Evolutionary conservation across 2,888 invertebrate species (phyloP), one percentile per base, ranked within the genome.

Genomic region (Agrotis segetum): DNA sequence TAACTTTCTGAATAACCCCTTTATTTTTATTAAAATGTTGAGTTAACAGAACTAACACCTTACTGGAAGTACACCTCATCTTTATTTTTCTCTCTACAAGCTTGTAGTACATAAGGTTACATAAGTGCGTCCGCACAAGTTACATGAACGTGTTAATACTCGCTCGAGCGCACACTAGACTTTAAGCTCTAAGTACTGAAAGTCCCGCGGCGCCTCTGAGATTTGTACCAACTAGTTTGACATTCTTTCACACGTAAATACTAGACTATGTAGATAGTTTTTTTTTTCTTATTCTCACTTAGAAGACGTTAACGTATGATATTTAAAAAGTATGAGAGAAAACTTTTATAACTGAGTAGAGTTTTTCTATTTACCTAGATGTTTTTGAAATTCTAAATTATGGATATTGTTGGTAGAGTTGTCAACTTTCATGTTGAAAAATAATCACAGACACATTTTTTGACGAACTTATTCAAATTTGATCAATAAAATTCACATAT

Each of bases 151-250:
- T 80, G 77, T 72, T 74, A 71, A 70, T 65, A 72, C 56, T 77
- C 70, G 74, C 72, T 77, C 63, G 77, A 61, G 44, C 52, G 83
- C 64, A 77, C 83, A 83, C 74, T 70, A 68, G 53, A 74, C 74
- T 80, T 83, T 64, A 60, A 74, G 72, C 50, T 67, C 67, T 85
- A 71, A 85, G 74, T 74, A 85, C 74, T 69, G 56, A 80, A 83
- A 83, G 85, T 80, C 77, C 67, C 64, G 59, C 67, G 83, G 83
- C 81, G 83, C 85, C 85, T 72, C 68, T 52, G n/a, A 61, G 59
- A 77, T 74, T 74, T 77, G 77, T 65, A 67, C 71, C 65, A 70
- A 83, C 83, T 79, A 79, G 71, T 83, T 85, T 85, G 85, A 85
- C 77, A 83, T 71, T 77, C 85, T 85, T 77, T 80, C 69, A 72